Percentiles rank a stretch among this genome's conserved stretches.
phyloP scores from a whole-genome alignment of 2,113 vertebrate species.

The Charina bottae region DNA sequence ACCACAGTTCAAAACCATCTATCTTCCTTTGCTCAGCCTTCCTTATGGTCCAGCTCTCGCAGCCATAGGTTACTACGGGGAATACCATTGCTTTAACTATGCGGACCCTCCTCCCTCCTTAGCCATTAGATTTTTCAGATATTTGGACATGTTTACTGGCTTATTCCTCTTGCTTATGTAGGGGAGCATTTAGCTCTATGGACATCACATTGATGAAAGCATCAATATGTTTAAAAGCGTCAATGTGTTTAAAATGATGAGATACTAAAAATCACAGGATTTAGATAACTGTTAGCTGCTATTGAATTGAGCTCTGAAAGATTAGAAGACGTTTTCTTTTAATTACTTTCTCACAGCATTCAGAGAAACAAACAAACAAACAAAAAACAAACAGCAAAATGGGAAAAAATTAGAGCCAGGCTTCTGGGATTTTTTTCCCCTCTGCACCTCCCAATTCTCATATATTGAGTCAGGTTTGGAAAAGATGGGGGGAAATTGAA shows the following conservation, averaged over 20 bases:
- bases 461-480: not conserved
- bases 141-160: constrained; percentile 59
- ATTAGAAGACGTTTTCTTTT: constrained; percentile 30
- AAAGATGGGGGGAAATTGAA: not conserved
- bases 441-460: not conserved
- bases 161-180: constrained; percentile 33
- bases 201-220: constrained; percentile 34
- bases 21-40: too few species aligned
- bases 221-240: constrained; percentile 21
- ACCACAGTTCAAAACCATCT: too few species aligned
- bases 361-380: not conserved
- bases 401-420: not conserved
- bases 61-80: too few species aligned
- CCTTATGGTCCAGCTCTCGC: too few species aligned
- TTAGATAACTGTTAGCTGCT: constrained; percentile 46
- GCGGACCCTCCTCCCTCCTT: too few species aligned
- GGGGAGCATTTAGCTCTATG: constrained; percentile 21
- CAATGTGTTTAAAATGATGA: constrained; percentile 49
- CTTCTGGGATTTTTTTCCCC: not conserved
- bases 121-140: constrained; percentile 49
- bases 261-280: constrained; percentile 41
- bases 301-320: constrained; percentile 36
- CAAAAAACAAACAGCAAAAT: not conserved
- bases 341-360: constrained; percentile 40
- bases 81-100: too few species aligned